Evolutionary conservation across 1,140 invertebrate genomes (phyloP).

Genomic region (Zaprionus ornatus): DNA sequence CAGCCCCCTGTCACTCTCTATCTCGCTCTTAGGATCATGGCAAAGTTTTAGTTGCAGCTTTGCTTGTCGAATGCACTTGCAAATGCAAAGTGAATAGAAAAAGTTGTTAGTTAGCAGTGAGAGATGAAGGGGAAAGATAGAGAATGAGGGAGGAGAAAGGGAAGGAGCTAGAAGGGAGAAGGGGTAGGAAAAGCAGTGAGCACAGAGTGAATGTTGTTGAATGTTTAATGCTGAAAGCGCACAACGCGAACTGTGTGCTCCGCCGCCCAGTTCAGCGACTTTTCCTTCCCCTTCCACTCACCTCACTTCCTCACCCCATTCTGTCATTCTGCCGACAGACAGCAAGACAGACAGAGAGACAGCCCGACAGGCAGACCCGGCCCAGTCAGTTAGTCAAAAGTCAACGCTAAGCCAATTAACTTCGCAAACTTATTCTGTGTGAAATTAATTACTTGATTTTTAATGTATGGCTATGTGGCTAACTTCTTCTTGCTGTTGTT

Average conservation of each 20-base stretch:
- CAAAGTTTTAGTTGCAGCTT: constrained; percentile 53
- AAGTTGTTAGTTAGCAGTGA: constrained; percentile 21
- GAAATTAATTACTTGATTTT: constrained; percentile 74
- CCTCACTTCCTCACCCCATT: too few species aligned
- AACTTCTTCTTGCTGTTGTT: constrained; percentile 17
- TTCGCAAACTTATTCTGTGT: constrained; percentile 75
- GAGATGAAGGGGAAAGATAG: not conserved
- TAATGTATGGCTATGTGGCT: constrained; percentile 40
- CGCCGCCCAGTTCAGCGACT: not conserved
- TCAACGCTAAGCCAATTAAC: constrained; percentile 72
- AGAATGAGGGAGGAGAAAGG: not conserved
- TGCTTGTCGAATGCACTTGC: constrained; percentile 27
- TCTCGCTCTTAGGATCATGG: constrained; percentile 26
- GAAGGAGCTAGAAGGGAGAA: not conserved
- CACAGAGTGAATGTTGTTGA: constrained; percentile 47
- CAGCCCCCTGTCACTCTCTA: not conserved
- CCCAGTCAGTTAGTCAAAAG: constrained; percentile 57
- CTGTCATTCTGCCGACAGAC: not conserved
- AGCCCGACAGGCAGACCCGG: not conserved
- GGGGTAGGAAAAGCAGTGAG: not conserved
- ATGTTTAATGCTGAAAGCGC: constrained; percentile 53
- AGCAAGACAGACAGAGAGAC: too few species aligned
- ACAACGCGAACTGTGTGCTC: not conserved
- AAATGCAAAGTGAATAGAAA: constrained; percentile 41
- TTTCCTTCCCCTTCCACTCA: too few species aligned